These are phyloP conservation scores for Psittacula derbiana DNA, from an alignment of 2,797 vertebrate species.

Conservation along the genomic window DNA sequence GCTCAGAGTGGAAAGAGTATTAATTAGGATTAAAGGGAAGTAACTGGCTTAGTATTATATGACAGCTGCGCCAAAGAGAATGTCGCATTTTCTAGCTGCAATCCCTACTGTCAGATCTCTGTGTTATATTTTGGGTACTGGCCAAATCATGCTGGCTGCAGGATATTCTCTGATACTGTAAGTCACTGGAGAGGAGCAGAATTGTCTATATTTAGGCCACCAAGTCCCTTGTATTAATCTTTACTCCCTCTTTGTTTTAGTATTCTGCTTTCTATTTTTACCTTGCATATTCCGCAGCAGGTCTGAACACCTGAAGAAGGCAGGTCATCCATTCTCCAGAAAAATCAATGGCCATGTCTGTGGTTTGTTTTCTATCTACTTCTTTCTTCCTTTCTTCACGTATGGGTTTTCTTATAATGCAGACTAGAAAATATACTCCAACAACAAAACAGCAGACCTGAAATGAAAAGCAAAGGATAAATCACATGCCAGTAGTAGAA, in stretches of 20 bases:
- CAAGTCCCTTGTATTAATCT: not conserved
- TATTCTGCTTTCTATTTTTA: not conserved
- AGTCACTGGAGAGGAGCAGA: not conserved
- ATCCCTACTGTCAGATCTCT: conserved; percentile 4
- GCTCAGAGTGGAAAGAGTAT: not conserved
- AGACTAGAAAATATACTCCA: not conserved
- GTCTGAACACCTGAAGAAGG: not conserved
- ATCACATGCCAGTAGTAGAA: not conserved
- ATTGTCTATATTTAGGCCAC: conserved; percentile 46
- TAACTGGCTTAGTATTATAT: not conserved
- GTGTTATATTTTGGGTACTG: conserved; percentile 32
- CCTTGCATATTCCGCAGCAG: not conserved
- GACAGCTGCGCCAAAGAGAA: conserved; percentile 47
- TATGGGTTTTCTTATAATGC: not conserved
- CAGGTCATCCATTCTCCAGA: not conserved
- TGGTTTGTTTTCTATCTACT: conserved; percentile 25
- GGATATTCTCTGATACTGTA: conserved; percentile 19
- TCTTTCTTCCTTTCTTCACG: not conserved
- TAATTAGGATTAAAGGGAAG: conserved; percentile 34
- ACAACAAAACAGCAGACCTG: not conserved
- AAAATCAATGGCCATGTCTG: not conserved
- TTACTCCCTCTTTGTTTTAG: not conserved
- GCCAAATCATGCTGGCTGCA: conserved; percentile 22
- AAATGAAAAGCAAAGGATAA: not conserved
- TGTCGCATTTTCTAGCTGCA: not conserved